A percentile compares a stretch with the other conserved stretches of the same genome.
Evolutionary conservation across 2,888 invertebrate species (phyloP).

Genomic region (Nasonovia ribisnigri): DNA sequence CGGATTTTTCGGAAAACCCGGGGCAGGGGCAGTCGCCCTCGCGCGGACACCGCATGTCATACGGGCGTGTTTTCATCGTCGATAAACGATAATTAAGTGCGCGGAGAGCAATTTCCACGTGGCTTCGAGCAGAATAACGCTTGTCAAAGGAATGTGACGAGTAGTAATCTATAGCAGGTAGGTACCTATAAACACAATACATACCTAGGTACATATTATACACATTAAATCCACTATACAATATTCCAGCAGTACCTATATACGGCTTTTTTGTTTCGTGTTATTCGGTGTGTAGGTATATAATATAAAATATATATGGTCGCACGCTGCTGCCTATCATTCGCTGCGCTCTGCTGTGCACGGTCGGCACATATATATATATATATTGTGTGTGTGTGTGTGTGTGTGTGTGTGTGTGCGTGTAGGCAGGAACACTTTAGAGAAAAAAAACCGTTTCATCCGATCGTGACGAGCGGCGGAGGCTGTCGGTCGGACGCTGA

Average conservation of each 20-base stretch:
- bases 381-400: too few relatives aligned
- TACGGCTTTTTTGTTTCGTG: conserved; percentile 30
- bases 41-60: too few relatives aligned
- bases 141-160: conserved; percentile 63
- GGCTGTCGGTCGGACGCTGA: not conserved
- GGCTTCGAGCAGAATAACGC: conserved; percentile 60
- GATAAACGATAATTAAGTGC: not conserved
- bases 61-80: not conserved
- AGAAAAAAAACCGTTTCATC: not conserved
- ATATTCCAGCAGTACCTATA: too few relatives aligned
- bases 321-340: not conserved
- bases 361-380: not conserved
- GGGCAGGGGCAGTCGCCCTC: not conserved
- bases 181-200: too few relatives aligned
- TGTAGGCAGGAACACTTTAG: not conserved
- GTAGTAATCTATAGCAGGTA: not conserved
- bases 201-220: too few relatives aligned
- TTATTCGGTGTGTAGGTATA: not conserved
- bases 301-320: not conserved
- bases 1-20: not conserved
- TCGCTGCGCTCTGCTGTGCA: not conserved
- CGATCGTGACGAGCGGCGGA: not conserved
- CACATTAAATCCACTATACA: too few relatives aligned
- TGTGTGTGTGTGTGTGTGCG: not conserved
- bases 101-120: conserved; percentile 50